Percentiles rank a stretch among this genome's conserved stretches.
Evolutionary conservation across 2,113 vertebrate species (phyloP).

Genomic region (Lontra canadensis): DNA sequence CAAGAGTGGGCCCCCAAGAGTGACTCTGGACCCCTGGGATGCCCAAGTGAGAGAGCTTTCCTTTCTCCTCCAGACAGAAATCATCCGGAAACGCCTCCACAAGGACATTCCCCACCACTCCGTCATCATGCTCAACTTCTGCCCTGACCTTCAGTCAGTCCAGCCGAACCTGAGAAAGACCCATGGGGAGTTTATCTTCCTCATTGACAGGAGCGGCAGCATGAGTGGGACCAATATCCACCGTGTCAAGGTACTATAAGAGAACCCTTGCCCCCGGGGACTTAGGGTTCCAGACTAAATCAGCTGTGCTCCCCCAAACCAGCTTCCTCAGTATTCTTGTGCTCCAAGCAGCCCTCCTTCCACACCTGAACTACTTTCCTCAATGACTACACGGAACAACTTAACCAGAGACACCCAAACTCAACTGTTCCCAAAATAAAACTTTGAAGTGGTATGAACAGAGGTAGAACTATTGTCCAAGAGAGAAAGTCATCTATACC

Average conservation of each 20-base stretch:
- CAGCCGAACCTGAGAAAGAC: conserved; percentile 88
- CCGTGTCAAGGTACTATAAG: conserved; percentile 87
- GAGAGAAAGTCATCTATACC: not conserved
- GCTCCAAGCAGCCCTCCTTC: not conserved
- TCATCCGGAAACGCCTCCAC: conserved; percentile 94
- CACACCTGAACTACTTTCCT: not conserved
- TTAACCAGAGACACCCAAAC: not conserved
- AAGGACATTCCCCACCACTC: conserved; percentile 97
- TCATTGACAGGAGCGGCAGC: conserved; percentile 94
- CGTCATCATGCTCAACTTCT: conserved; percentile 96
- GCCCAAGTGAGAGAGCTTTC: not conserved
- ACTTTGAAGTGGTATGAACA: not conserved
- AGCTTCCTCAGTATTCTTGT: not conserved
- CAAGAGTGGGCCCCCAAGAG: no score
- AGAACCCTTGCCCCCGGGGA: not conserved
- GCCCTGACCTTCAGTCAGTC: conserved; percentile 89
- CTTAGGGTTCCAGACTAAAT: not conserved
- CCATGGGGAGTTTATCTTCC: conserved; percentile 96
- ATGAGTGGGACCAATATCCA: conserved; percentile 90
- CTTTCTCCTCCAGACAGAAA: conserved; percentile 87
- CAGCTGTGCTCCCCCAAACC: not conserved
- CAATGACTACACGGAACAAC: not conserved
- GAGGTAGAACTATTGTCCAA: not conserved
- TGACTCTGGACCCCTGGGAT: not conserved
- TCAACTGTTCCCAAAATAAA: conserved; percentile 25